Conservation (phyloP, 2,113 vertebrate genomes). For the Gymnobelideus leadbeateri region DNA sequence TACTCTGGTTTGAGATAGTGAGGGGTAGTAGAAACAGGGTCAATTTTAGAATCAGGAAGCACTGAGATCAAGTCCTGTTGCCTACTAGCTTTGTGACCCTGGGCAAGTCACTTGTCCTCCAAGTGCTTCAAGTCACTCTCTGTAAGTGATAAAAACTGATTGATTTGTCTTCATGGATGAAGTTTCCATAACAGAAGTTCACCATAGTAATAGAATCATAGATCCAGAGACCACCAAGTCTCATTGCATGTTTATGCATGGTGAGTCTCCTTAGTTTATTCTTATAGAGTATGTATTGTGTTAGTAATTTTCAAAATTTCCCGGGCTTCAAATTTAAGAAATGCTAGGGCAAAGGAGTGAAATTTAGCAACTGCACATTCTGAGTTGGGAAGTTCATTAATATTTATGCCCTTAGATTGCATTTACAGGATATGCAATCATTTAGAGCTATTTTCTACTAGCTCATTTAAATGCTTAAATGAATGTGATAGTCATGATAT, state of each 20-base stretch:
- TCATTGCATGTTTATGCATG: not conserved
- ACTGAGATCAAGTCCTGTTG: not conserved
- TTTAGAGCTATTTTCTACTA: not conserved
- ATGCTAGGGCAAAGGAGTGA: constrained; percentile 16
- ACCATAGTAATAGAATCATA: not conserved
- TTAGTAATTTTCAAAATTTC: not conserved
- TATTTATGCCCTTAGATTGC: constrained; percentile 47
- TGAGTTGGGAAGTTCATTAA: constrained; percentile 39
- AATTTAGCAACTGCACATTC: not conserved
- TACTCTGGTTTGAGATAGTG: not conserved
- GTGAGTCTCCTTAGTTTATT: not conserved
- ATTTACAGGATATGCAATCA: constrained; percentile 39
- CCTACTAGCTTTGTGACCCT: not conserved
- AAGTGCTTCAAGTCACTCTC: not conserved
- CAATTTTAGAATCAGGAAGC: not conserved
- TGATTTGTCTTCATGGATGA: not conserved
- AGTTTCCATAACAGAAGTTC: not conserved
- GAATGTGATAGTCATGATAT: not conserved
- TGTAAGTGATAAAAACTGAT: not conserved
- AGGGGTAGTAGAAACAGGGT: not conserved
- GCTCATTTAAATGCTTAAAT: constrained; percentile 53
- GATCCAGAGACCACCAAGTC: not conserved
- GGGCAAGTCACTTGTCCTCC: not conserved
- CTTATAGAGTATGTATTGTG: not conserved
- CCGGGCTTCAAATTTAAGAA: not conserved